These are phyloP conservation scores for Mormyrus hasselquistii DNA, from an alignment of 2,797 vertebrate genomes.

Conservation along the genomic window DNA sequence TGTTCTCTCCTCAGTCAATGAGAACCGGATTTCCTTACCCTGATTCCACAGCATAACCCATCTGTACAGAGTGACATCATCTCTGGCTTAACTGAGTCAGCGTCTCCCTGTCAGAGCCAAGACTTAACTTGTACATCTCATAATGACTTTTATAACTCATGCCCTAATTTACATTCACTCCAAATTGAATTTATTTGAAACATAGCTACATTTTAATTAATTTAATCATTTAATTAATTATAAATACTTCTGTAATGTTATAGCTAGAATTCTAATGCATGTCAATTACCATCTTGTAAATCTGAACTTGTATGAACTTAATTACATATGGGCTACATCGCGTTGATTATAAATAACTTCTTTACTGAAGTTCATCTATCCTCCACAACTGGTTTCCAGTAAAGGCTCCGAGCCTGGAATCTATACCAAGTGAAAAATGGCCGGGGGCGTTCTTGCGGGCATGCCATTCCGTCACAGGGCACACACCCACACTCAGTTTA, in stretches of 20 bases:
- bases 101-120: background rate
- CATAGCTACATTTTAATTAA: background rate
- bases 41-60: background rate
- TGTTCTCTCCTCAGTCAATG: background rate
- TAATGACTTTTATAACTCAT: constrained; percentile 3
- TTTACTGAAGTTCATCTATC: background rate
- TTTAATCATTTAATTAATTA: background rate
- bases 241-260: background rate
- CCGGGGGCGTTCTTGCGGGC: background rate
- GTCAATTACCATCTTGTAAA: background rate
- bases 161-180: background rate
- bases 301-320: background rate
- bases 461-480: background rate
- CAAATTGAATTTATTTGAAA: background rate
- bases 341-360: background rate
- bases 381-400: background rate
- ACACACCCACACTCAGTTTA: background rate
- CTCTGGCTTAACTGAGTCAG: background rate
- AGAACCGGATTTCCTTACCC: background rate
- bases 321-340: background rate
- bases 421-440: background rate
- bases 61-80: background rate
- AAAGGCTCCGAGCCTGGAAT: background rate
- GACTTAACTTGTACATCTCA: background rate
- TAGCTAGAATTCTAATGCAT: background rate